These are phyloP conservation scores for Hedychridium roseum DNA, from an alignment of 2,888 invertebrate genomes.

Conservation along the genomic window DNA sequence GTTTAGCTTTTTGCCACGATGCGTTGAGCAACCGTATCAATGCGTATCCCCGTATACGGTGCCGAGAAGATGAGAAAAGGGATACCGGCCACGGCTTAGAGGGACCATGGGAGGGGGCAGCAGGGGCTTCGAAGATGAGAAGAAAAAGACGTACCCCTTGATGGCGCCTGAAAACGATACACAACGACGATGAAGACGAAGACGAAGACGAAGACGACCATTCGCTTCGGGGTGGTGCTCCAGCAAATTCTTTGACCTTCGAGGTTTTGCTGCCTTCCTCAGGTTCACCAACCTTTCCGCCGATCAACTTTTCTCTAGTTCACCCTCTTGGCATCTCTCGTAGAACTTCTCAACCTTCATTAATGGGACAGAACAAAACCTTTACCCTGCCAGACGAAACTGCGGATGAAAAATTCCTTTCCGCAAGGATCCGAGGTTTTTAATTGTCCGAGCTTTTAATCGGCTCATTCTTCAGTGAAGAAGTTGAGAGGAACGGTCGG, in stretches of 20 bases:
- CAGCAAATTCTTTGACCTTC: constrained; percentile 34
- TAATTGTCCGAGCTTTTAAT: too few species aligned
- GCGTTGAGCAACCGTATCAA: constrained; percentile 44
- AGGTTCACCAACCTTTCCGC: constrained; percentile 37
- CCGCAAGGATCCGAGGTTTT: too few species aligned
- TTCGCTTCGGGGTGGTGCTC: constrained; percentile 34
- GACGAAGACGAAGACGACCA: too few species aligned
- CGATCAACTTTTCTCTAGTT: constrained; percentile 18
- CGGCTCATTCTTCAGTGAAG: too few species aligned
- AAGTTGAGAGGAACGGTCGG: too few species aligned
- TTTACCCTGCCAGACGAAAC: too few species aligned
- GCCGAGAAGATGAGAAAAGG: constrained; percentile 1
- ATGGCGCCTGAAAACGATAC: constrained; percentile 38
- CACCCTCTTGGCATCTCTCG: too few species aligned
- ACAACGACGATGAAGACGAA: too few species aligned
- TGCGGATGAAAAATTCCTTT: too few species aligned
- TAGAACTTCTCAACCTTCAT: too few species aligned
- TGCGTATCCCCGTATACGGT: constrained; percentile 48
- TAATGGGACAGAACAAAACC: too few species aligned
- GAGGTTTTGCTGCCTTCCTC: constrained; percentile 39
- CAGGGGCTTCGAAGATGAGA: constrained; percentile 26
- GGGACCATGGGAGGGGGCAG: constrained; percentile 14
- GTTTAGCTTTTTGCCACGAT: constrained; percentile 45
- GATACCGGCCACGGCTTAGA: neutral
- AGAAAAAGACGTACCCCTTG: constrained; percentile 46